Evolutionary conservation across 2,888 invertebrate genomes (phyloP).

Genomic region (Gymnoscelis rufifasciata): DNA sequence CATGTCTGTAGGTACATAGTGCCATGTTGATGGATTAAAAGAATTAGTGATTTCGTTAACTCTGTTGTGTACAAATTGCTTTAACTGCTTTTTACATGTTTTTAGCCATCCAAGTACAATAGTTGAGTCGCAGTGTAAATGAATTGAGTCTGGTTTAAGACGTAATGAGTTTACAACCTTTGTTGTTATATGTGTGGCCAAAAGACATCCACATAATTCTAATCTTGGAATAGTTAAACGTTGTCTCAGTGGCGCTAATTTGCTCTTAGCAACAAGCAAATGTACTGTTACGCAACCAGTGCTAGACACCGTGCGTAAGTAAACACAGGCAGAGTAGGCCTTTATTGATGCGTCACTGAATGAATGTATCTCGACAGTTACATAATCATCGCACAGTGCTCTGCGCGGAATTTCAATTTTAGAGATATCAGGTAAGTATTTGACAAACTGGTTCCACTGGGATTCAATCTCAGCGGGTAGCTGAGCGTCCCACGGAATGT

Average conservation of each 20-base stretch:
- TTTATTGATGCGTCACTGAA: neutral
- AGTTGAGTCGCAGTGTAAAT: neutral
- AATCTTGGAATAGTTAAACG: neutral
- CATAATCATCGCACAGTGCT: neutral
- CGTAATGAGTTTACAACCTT: neutral
- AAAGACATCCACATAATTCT: neutral
- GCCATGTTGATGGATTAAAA: neutral
- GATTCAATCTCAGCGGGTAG: neutral
- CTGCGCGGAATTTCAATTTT: neutral
- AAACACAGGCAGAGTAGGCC: neutral
- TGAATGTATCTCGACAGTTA: neutral
- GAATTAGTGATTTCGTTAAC: neutral
- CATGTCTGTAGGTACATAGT: neutral
- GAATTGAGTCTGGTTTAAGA: neutral
- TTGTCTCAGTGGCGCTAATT: neutral
- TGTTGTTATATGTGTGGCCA: neutral
- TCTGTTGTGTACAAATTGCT: neutral
- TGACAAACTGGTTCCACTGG: neutral
- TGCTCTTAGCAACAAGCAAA: neutral
- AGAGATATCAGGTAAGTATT: neutral
- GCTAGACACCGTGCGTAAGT: neutral
- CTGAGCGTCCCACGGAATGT: neutral
- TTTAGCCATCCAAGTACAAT: neutral
- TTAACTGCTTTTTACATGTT: neutral
- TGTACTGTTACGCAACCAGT: neutral